phyloP scores from a whole-genome alignment of 2,888 invertebrate genomes.

The Lithophane semibrunnea region DNA sequence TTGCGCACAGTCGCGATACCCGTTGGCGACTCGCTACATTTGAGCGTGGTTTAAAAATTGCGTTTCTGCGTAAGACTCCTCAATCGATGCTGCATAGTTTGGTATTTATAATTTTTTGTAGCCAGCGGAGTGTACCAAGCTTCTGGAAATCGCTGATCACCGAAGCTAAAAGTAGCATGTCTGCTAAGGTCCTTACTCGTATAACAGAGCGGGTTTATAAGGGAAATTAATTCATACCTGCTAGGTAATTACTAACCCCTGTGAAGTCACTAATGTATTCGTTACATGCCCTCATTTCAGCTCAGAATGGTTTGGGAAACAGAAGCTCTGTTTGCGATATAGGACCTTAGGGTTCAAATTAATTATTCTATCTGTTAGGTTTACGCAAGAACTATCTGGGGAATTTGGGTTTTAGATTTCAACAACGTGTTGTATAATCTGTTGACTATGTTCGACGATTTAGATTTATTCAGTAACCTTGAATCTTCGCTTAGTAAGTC shows the following conservation, averaged over 20 bases:
- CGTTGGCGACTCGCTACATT: not conserved
- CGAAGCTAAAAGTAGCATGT: not conserved
- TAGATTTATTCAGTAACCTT: constrained; percentile 32
- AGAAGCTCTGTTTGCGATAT: constrained; percentile 31
- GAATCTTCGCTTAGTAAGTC: not conserved
- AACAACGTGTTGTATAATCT: constrained; percentile 28
- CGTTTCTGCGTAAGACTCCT: not conserved
- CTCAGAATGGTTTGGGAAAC: constrained; percentile 25
- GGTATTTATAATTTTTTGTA: not conserved
- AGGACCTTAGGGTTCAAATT: constrained; percentile 41
- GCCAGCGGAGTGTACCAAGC: not conserved
- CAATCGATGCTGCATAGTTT: not conserved
- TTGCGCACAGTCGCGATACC: not conserved
- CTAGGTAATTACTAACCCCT: constrained; percentile 49
- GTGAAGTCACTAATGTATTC: constrained; percentile 56
- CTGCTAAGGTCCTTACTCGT: not conserved
- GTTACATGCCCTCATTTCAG: constrained; percentile 46
- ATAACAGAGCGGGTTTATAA: constrained; percentile 30
- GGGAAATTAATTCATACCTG: constrained; percentile 58
- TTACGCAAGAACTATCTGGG: constrained; percentile 42
- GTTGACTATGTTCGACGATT: constrained; percentile 19
- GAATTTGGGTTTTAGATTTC: constrained; percentile 33
- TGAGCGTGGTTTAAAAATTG: not conserved
- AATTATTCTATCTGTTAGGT: constrained; percentile 55
- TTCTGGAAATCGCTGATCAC: not conserved